These are phyloP conservation scores for Sycobia sp. DNA, from an alignment of 1,140 invertebrate species.

Conservation along the genomic window DNA sequence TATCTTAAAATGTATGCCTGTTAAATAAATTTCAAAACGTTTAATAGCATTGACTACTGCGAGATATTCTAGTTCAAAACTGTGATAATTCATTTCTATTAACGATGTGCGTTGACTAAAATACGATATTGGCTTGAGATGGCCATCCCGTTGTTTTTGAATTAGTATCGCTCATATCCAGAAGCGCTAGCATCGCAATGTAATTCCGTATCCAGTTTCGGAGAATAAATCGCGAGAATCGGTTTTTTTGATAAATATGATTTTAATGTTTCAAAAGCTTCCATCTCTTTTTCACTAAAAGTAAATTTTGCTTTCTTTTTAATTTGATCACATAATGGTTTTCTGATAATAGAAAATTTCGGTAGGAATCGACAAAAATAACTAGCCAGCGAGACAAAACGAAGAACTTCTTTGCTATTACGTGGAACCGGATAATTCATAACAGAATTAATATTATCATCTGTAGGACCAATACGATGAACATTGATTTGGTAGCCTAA, in stretches of 20 bases:
- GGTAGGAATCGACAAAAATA: conserved; percentile 42
- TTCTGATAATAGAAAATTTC: conserved; percentile 39
- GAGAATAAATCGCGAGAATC: conserved; percentile 32
- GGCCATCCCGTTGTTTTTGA: conserved; percentile 25
- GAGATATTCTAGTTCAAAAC: conserved; percentile 35
- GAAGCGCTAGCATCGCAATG: conserved; percentile 45
- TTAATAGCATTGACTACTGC: no score
- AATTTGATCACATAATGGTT: conserved; percentile 37
- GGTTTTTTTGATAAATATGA: conserved; percentile 6
- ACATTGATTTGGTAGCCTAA: conserved; percentile 33
- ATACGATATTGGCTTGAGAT: conserved; percentile 3
- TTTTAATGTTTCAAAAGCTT: conserved; percentile 29
- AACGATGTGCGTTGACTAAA: conserved; percentile 23
- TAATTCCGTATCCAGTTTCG: conserved; percentile 36
- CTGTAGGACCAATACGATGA: conserved; percentile 9
- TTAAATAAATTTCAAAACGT: conserved; percentile 37
- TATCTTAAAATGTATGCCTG: conserved; percentile 34
- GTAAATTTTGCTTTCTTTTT: conserved; percentile 36
- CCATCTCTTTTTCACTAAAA: conserved; percentile 22
- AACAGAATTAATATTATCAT: conserved; percentile 12
- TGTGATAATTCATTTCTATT: conserved; percentile 6
- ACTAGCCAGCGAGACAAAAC: conserved; percentile 37
- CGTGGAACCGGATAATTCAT: conserved; percentile 22
- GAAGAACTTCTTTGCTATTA: conserved; percentile 34
- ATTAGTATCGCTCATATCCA: conserved; percentile 41